Percentiles rank a stretch among this genome's conserved stretches.
These are phyloP conservation scores for Drosophila littoralis DNA, from an alignment of 1,140 invertebrate species.

Conservation along the genomic window DNA sequence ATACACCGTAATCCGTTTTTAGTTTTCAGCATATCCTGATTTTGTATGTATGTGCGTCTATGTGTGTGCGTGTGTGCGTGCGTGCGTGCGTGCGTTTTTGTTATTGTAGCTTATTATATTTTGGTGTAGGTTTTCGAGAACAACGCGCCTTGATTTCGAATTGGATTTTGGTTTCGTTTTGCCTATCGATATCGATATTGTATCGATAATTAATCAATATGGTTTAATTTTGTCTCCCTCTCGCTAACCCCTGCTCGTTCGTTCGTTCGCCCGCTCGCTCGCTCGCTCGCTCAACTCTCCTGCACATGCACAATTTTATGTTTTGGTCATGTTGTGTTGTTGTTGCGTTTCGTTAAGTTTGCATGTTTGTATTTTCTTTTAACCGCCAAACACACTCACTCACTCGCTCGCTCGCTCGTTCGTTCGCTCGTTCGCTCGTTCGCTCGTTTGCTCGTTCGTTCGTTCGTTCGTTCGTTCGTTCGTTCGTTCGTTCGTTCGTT, in stretches of 20 bases:
- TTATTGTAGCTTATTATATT: constrained; percentile 7
- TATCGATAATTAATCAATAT: not conserved
- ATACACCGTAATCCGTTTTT: constrained; percentile 1
- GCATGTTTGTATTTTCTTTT: constrained; percentile 22
- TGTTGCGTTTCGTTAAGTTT: constrained; percentile 18
- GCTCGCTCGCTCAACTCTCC: not conserved
- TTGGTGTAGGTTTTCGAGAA: constrained; percentile 2
- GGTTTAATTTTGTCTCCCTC: constrained; percentile 22
- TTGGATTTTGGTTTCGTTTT: constrained; percentile 32
- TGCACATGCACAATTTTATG: constrained; percentile 11
- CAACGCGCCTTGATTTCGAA: constrained; percentile 10
- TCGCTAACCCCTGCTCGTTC: constrained; percentile 3
- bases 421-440: not conserved
- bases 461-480: constrained; percentile 2
- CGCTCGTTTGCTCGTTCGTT: not conserved
- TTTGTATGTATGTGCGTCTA: not conserved
- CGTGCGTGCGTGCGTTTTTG: not conserved
- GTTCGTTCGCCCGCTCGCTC: not conserved
- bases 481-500: not conserved
- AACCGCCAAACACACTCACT: constrained; percentile 10
- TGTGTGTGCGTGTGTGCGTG: not conserved
- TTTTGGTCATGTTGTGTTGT: constrained; percentile 5
- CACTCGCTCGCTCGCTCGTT: not conserved
- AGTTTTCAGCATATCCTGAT: constrained; percentile 4
- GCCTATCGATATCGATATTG: constrained; percentile 10